phyloP scores from a whole-genome alignment of 2,888 invertebrate genomes.

The Hyppa rectilinea region DNA sequence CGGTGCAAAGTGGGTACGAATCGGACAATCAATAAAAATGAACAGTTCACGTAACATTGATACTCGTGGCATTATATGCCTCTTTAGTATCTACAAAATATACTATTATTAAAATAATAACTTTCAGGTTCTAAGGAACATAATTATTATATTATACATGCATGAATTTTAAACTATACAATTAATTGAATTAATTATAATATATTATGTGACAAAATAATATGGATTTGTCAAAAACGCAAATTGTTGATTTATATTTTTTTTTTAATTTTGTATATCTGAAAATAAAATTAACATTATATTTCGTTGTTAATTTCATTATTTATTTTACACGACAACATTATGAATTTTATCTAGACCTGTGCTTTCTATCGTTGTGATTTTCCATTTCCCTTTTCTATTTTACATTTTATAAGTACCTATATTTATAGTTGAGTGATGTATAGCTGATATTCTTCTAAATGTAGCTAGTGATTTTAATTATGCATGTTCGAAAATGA shows the following conservation, averaged over 20 bases:
- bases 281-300: constrained; percentile 63
- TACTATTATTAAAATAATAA: constrained; percentile 55
- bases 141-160: constrained; percentile 57
- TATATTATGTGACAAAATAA: constrained; percentile 40
- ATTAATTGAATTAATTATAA: constrained; percentile 13
- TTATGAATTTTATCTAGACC: constrained; percentile 45
- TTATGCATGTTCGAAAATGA: constrained; percentile 66
- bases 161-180: constrained; percentile 44
- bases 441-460: constrained; percentile 52
- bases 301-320: constrained; percentile 71
- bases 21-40: constrained; percentile 48
- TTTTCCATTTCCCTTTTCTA: constrained; percentile 44
- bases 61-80: constrained; percentile 62
- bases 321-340: constrained; percentile 58
- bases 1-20: constrained; percentile 56
- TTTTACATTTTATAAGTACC: constrained; percentile 48
- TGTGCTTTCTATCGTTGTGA: constrained; percentile 53
- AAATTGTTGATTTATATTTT: constrained; percentile 65
- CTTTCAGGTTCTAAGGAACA: constrained; percentile 56
- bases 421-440: constrained; percentile 34
- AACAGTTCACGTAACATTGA: constrained; percentile 58
- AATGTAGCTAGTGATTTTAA: constrained; percentile 57
- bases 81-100: constrained; percentile 63
- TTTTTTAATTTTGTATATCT: constrained; percentile 69
- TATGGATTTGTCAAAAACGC: constrained; percentile 44